Evolutionary conservation across 2,888 invertebrate species (phyloP), one percentile per base, ranked within the genome.

Genomic region (Heliconius erato): DNA sequence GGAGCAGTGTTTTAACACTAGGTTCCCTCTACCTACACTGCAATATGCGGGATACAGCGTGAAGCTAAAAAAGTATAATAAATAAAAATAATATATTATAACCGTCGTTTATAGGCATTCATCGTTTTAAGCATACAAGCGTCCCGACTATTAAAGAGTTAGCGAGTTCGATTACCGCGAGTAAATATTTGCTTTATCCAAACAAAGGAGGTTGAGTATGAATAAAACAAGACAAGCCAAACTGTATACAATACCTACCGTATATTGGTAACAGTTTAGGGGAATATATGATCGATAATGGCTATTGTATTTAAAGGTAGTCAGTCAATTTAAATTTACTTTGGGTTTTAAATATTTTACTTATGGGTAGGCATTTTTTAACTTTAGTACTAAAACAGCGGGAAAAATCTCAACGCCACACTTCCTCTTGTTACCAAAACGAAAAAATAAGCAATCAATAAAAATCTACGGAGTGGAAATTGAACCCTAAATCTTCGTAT

Each of bases 151-250:
- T 63, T 63, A 59, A 76, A n/a, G n/a, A 63, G 63, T 63, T 63
- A 76, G n/a, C n/a, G 14, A 40, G 63, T 76, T 76, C 76, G 76
- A 76, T 63, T 76, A 76, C 35, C 16, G 35, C 76, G 26, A 40
- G 40, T 19, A 63, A 76, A 76, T 26, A 63, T 76, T 35, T 76
- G 76, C 63, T 40, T 59, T 7, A 9, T n/a, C n/a, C 40, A 71
- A 40, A 49, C 72, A 72, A 76, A 76, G 63, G 76, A 16, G 35
- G n/a, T 54, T 59, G 54, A 32, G 59, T 59, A 59, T 76, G 63
- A 76, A 63, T 63, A 63, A 35, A 72, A 26, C 44, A 44, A 23
- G 54, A 74, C 54, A 49, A 59, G 49, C 40, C 19, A 59, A 32
- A 59, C 32, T n/a, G 35, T 76, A 76, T n/a, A 76, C 44, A 26